A percentile compares a stretch with the other conserved stretches of the same genome.
Evolutionary conservation across 2,113 vertebrate genomes (phyloP).

Genomic region (Leuciscus idus): DNA sequence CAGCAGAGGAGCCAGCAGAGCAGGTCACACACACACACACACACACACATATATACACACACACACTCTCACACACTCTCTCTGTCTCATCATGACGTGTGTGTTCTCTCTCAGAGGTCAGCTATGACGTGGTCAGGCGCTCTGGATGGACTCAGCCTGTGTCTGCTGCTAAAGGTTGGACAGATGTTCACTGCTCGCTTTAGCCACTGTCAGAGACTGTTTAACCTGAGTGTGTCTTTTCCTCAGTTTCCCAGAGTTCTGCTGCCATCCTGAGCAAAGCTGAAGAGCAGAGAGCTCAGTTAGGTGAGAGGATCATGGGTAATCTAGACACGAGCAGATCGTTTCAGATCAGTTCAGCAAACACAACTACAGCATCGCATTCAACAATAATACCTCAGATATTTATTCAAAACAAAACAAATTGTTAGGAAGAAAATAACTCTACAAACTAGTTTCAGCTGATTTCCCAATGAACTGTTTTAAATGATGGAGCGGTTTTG

Average conservation of each 20-base stretch:
- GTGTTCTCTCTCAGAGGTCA: slow-evolving; percentile 73
- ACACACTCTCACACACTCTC: too few relatives aligned
- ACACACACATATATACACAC: too few relatives aligned
- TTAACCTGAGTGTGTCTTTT: slow-evolving; percentile 26
- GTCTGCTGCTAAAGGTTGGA: slow-evolving; percentile 83
- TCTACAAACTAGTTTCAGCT: too few relatives aligned
- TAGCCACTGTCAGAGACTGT: background rate
- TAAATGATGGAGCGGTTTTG: too few relatives aligned
- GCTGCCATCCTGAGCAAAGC: slow-evolving; percentile 85
- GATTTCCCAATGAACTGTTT: too few relatives aligned
- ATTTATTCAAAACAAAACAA: too few relatives aligned
- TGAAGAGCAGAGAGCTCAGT: slow-evolving; percentile 86
- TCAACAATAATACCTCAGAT: too few relatives aligned
- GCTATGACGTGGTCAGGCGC: slow-evolving; percentile 84
- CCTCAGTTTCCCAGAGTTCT: slow-evolving; percentile 79
- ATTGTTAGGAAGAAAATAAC: too few relatives aligned
- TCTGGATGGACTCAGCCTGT: slow-evolving; percentile 83
- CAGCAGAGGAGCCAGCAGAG: slow-evolving; percentile 82
- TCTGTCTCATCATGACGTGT: too few relatives aligned
- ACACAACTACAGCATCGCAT: too few relatives aligned
- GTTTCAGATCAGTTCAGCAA: too few relatives aligned
- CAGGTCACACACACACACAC: slow-evolving; percentile 62
- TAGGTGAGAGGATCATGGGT: slow-evolving; percentile 72
- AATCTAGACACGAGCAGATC: background rate
- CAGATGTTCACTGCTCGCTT: background rate